Percentiles rank a stretch among this genome's conserved stretches.
Conservation (phyloP, 2,797 vertebrate species). For the Acanthurus leucopareius region DNA sequence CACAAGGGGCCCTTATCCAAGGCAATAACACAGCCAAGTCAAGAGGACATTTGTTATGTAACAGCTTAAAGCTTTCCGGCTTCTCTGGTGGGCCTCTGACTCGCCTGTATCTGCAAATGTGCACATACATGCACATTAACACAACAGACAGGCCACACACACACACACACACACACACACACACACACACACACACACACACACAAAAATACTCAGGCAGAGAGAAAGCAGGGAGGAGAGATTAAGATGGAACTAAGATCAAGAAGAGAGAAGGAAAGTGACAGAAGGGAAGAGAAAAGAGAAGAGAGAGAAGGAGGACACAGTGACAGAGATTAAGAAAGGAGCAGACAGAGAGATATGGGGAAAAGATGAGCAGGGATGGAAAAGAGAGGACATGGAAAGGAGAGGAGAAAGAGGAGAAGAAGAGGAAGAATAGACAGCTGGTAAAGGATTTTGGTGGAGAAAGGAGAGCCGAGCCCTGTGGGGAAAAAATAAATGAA, state of each 20-base stretch:
- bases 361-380: neutral
- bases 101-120: conserved; percentile 38
- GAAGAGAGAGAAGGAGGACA: conserved; percentile 7
- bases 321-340: conserved; percentile 35
- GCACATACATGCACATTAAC: conserved; percentile 17
- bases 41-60: conserved; percentile 77
- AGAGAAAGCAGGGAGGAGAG: conserved; percentile 9
- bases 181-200: neutral
- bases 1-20: conserved; percentile 65
- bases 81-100: conserved; percentile 65
- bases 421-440: neutral
- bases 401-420: neutral
- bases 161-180: neutral
- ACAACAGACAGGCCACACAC: neutral
- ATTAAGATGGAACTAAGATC: conserved; percentile 54
- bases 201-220: neutral
- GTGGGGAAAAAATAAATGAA: conserved; percentile 19
- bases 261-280: conserved; percentile 19
- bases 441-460: neutral
- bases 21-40: conserved; percentile 78
- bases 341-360: neutral
- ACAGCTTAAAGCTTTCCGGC: conserved; percentile 69
- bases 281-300: conserved; percentile 7
- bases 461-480: conserved; percentile 15
- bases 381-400: conserved; percentile 2